Percentiles rank a stretch among this genome's conserved stretches.
Evolutionary conservation across 2,797 vertebrate species (phyloP).

Genomic region (Limosa lapponica): DNA sequence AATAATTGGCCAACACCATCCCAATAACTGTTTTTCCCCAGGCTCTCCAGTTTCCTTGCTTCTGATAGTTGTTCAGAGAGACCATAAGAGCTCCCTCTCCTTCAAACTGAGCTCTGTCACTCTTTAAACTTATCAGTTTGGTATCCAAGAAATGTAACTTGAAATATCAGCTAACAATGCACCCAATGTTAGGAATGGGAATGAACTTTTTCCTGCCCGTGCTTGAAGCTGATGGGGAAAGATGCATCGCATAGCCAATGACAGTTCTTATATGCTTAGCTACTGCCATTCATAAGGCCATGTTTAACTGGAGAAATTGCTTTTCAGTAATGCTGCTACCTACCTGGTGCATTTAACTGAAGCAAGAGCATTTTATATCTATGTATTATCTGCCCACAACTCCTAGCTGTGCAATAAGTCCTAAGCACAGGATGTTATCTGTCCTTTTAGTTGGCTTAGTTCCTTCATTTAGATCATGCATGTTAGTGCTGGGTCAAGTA

Average conservation of each 20-base stretch:
- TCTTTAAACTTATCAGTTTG: neutral
- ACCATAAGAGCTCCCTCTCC: neutral
- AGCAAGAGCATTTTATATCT: neutral
- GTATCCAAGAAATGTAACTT: neutral
- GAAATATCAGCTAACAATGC: neutral
- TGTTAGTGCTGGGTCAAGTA: neutral
- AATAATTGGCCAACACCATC: neutral
- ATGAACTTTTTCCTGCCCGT: neutral
- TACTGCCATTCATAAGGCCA: neutral
- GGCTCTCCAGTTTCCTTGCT: neutral
- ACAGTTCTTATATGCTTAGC: neutral
- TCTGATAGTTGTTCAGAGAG: neutral
- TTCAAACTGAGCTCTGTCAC: neutral
- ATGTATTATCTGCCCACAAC: neutral
- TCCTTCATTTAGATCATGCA: neutral
- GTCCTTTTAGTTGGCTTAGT: neutral
- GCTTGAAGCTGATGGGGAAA: neutral
- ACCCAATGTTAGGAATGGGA: rapidly evolving
- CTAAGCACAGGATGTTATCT: neutral
- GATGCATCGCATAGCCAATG: neutral
- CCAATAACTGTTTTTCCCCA: neutral
- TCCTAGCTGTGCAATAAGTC: neutral
- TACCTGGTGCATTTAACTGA: neutral
- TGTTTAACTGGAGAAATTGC: neutral
- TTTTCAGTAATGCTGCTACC: neutral